Evolutionary conservation across 2,888 invertebrate species (phyloP).

Genomic region (Balanococcus diminutus): DNA sequence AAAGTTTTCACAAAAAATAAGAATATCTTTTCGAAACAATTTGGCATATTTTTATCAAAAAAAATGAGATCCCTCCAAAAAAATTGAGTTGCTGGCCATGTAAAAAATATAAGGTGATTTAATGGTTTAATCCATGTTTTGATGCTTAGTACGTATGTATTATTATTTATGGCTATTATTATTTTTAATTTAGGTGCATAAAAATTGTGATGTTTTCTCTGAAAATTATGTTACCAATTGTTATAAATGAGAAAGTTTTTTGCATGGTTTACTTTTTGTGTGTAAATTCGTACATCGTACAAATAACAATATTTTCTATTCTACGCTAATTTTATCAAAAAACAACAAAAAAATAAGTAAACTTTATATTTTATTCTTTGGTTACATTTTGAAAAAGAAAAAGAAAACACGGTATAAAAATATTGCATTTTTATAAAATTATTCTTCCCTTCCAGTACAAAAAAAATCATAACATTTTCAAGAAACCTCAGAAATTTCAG

Average conservation of each 20-base stretch:
- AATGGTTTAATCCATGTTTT: too few species aligned
- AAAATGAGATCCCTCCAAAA: too few species aligned
- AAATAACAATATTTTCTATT: too few species aligned
- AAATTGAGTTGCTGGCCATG: too few species aligned
- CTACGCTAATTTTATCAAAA: too few species aligned
- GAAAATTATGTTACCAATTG: conserved; percentile 42
- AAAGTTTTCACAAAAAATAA: too few species aligned
- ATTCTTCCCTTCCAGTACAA: not conserved
- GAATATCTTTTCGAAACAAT: too few species aligned
- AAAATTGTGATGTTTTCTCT: conserved; percentile 45
- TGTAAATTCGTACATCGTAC: too few species aligned
- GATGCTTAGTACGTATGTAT: too few species aligned
- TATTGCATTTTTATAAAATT: not conserved
- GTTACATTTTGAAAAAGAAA: not conserved
- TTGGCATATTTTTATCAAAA: too few species aligned
- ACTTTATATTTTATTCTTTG: not conserved
- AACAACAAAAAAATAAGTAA: not conserved
- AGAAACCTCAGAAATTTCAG: not conserved
- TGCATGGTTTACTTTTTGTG: too few species aligned
- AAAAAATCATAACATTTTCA: not conserved
- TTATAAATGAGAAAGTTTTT: not conserved
- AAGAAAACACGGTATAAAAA: not conserved
- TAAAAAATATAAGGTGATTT: too few species aligned
- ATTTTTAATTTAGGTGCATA: not conserved
- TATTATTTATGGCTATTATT: not conserved